Percentiles rank a stretch among this genome's conserved stretches.
These are phyloP conservation scores for Malthinus seriepunctatus DNA, from an alignment of 2,888 invertebrate genomes.

Conservation along the genomic window DNA sequence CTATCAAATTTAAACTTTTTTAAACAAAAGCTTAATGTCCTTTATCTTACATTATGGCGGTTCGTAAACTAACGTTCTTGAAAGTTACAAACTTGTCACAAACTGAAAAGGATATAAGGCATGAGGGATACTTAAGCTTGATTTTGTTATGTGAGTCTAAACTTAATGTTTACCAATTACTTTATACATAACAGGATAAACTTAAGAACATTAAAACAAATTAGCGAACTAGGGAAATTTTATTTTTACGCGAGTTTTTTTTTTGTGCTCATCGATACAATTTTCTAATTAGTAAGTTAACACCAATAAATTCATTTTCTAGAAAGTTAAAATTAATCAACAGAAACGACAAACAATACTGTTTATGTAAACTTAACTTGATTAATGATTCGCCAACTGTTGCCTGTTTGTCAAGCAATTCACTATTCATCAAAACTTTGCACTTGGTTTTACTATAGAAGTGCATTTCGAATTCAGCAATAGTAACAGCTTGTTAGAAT, in stretches of 20 bases:
- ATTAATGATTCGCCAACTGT: constrained; percentile 11
- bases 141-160: constrained; percentile 5
- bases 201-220: too few species aligned
- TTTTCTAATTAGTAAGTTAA: too few species aligned
- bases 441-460: constrained; percentile 12
- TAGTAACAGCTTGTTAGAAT: neutral
- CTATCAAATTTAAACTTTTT: neutral
- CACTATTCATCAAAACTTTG: constrained; percentile 13
- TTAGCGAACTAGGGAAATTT: too few species aligned
- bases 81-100: constrained; percentile 7
- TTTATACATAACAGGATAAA: too few species aligned
- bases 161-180: neutral
- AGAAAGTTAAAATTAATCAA: constrained; percentile 5
- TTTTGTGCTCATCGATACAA: too few species aligned
- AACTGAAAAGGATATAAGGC: constrained; percentile 7
- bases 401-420: constrained; percentile 12
- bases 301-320: neutral
- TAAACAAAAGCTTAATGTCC: constrained; percentile 2
- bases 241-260: too few species aligned
- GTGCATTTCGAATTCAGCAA: neutral
- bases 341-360: constrained; percentile 4
- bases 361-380: constrained; percentile 7
- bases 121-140: constrained; percentile 4
- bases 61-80: constrained; percentile 2
- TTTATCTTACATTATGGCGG: constrained; percentile 5